Evolutionary conservation across 1,140 invertebrate species (phyloP).

Genomic region (Bombus superbus): DNA sequence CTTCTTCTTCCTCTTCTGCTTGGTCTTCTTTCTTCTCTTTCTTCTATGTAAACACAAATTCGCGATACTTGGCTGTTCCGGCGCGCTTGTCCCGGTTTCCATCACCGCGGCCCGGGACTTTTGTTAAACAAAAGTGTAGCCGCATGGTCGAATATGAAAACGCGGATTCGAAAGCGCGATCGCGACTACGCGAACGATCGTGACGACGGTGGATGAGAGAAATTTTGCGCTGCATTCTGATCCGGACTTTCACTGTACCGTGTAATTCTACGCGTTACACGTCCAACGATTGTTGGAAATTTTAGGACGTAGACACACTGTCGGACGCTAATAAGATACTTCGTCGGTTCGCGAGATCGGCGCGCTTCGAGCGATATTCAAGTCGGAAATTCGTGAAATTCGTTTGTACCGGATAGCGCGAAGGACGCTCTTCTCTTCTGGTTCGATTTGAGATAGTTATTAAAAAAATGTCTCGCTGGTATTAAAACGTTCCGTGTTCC

Average conservation of each 20-base stretch:
- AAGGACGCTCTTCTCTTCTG: no score
- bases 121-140: not conserved
- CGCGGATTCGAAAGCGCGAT: slow-evolving; percentile 22
- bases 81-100: slow-evolving; percentile 40
- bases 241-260: slow-evolving; percentile 38
- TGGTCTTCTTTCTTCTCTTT: not conserved
- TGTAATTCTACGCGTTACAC: slow-evolving; percentile 2
- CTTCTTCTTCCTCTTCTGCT: not conserved
- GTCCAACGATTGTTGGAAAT: not conserved
- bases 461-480: no score
- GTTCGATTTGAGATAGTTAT: no score
- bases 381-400: no score
- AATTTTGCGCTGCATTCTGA: slow-evolving; percentile 14
- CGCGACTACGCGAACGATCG: slow-evolving; percentile 14
- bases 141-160: not conserved
- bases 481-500: no score
- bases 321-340: slow-evolving; percentile 6
- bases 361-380: no score
- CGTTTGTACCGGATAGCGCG: no score
- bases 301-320: slow-evolving; percentile 19
- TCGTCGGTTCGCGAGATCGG: not conserved
- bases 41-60: not conserved
- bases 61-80: not conserved
- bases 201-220: slow-evolving; percentile 20
- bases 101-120: slow-evolving; percentile 18